These are phyloP conservation scores for Clupea harengus DNA, from an alignment of 2,113 vertebrate genomes.

Conservation along the genomic window DNA sequence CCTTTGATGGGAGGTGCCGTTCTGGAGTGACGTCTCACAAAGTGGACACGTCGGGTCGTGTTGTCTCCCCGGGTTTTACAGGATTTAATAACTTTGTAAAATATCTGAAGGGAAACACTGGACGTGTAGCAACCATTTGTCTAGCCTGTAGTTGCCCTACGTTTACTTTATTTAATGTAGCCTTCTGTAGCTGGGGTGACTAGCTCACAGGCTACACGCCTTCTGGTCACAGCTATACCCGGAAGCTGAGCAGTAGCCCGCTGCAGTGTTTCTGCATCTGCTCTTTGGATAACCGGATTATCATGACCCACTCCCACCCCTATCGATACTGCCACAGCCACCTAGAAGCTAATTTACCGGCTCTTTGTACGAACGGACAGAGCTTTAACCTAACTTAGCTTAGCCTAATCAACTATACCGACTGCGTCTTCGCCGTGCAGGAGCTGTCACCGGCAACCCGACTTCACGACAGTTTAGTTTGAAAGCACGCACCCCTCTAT, in stretches of 20 bases:
- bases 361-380: neutral
- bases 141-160: neutral
- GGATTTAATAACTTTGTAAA: neutral
- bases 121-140: neutral
- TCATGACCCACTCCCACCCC: neutral
- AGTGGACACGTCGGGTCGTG: neutral
- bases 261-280: neutral
- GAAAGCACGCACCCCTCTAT: no score
- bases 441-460: no score
- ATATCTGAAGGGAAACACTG: neutral
- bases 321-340: neutral
- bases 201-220: neutral
- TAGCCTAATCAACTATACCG: neutral
- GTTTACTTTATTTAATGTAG: neutral
- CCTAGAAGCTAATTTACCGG: no score
- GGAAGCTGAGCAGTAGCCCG: neutral
- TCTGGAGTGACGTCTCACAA: neutral
- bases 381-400: no score
- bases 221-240: neutral
- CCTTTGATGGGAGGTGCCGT: no score
- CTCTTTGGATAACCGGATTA: neutral
- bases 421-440: no score
- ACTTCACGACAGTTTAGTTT: no score
- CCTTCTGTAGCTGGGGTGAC: no score
- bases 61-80: neutral